Evolutionary conservation across 2,113 vertebrate species (phyloP).

Genomic region (Heterotilapia buettikoferi): DNA sequence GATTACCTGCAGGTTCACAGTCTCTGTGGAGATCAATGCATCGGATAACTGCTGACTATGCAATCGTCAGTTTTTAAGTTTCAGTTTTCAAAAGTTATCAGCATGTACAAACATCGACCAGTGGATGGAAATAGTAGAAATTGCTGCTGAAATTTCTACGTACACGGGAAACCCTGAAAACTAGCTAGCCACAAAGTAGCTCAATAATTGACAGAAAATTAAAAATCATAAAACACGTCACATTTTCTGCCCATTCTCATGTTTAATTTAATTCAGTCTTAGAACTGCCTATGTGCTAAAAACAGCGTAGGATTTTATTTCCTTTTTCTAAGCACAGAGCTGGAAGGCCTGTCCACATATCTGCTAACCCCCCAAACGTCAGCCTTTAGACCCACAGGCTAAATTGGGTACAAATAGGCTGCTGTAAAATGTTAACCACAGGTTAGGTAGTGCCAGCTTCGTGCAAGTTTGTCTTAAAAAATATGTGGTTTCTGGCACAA

Average conservation of each 20-base stretch:
- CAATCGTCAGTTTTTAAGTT: neutral
- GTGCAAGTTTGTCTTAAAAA: neutral
- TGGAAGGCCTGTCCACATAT: neutral
- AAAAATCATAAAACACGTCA: neutral
- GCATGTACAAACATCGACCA: neutral
- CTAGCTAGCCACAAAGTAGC: neutral
- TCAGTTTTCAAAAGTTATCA: neutral
- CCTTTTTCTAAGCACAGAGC: neutral
- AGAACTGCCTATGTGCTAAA: neutral
- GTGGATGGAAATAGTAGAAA: neutral
- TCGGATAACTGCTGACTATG: neutral
- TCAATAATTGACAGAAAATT: neutral
- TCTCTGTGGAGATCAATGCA: rapidly evolving
- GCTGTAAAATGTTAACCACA: neutral
- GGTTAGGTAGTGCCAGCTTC: neutral
- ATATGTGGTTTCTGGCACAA: neutral
- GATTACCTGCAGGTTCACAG: neutral
- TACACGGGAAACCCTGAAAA: neutral
- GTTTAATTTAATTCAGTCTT: neutral
- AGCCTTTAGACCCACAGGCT: rapidly evolving
- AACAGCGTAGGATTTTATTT: neutral
- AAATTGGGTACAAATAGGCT: neutral
- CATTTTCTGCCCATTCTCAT: neutral
- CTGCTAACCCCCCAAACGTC: neutral
- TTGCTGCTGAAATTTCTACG: neutral